Evolutionary conservation across 2,888 invertebrate genomes (phyloP).

Genomic region (Hipparchia sbordonii): DNA sequence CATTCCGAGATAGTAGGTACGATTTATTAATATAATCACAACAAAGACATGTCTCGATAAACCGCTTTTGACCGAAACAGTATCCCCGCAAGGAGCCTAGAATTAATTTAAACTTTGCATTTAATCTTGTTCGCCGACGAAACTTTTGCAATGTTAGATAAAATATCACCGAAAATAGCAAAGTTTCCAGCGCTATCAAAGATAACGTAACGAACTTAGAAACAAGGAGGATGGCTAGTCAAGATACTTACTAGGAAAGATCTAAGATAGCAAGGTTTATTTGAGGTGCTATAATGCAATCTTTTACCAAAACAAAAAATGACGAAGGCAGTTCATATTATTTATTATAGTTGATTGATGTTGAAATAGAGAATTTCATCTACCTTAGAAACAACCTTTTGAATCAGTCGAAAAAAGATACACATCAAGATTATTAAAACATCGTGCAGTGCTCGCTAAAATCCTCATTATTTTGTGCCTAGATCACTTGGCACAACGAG

Average conservation of each 20-base stretch:
- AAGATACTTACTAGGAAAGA: constrained; percentile 12
- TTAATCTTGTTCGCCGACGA: constrained; percentile 76
- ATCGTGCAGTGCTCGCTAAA: constrained; percentile 16
- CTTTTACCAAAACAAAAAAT: background rate
- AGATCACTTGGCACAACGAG: constrained; percentile 15
- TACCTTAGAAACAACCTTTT: too few species aligned
- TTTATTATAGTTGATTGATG: too few species aligned
- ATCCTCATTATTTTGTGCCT: constrained; percentile 24
- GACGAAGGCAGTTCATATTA: background rate
- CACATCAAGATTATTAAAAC: too few species aligned
- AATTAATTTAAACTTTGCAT: constrained; percentile 80
- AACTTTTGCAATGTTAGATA: constrained; percentile 74
- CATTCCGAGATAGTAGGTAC: constrained; percentile 8
- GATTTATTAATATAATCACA: constrained; percentile 42
- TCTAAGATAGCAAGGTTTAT: background rate
- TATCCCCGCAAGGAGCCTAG: constrained; percentile 63
- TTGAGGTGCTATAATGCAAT: background rate
- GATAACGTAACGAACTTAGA: constrained; percentile 49
- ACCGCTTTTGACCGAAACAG: constrained; percentile 58
- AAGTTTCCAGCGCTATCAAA: constrained; percentile 62
- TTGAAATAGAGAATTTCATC: too few species aligned
- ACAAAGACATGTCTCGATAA: constrained; percentile 42
- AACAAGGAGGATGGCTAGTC: constrained; percentile 27
- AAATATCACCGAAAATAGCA: constrained; percentile 74
- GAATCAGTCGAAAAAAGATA: too few species aligned